A percentile compares a stretch with the other conserved stretches of the same genome.
phyloP scores from a whole-genome alignment of 2,888 invertebrate species.

The Platycheirus rosarum region DNA sequence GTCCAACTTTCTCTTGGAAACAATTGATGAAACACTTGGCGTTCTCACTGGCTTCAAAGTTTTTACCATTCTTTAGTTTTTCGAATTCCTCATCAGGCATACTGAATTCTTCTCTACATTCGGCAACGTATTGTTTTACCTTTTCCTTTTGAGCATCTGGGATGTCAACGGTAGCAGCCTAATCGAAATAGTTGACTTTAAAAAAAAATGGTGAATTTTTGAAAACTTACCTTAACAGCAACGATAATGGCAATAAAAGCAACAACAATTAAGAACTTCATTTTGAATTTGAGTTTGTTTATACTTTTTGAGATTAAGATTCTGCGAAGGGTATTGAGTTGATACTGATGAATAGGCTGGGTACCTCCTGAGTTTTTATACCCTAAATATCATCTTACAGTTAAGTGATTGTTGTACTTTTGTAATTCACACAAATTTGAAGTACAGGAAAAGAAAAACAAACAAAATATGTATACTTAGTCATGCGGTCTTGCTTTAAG shows the following conservation, averaged over 20 bases:
- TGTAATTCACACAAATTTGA: no score
- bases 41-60: slow-evolving; percentile 74
- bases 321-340: slow-evolving; percentile 43
- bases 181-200: not conserved
- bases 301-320: slow-evolving; percentile 25
- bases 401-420: no score
- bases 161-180: slow-evolving; percentile 56
- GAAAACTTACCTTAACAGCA: slow-evolving; percentile 76
- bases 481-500: no score
- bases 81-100: slow-evolving; percentile 75
- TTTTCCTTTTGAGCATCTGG: slow-evolving; percentile 78
- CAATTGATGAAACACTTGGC: slow-evolving; percentile 80
- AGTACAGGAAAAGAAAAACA: no score
- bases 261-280: slow-evolving; percentile 77
- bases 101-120: slow-evolving; percentile 75
- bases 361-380: slow-evolving; percentile 8
- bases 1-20: slow-evolving; percentile 79
- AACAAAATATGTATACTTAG: no score
- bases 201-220: not conserved
- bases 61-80: slow-evolving; percentile 76
- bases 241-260: slow-evolving; percentile 74
- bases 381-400: slow-evolving; percentile 3
- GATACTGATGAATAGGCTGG: slow-evolving; percentile 46
- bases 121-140: slow-evolving; percentile 72
- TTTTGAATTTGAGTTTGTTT: slow-evolving; percentile 71